A percentile compares a stretch with the other conserved stretches of the same genome.
These are phyloP conservation scores for Vesta saturnalis DNA, from an alignment of 2,888 invertebrate genomes.

Conservation along the genomic window DNA sequence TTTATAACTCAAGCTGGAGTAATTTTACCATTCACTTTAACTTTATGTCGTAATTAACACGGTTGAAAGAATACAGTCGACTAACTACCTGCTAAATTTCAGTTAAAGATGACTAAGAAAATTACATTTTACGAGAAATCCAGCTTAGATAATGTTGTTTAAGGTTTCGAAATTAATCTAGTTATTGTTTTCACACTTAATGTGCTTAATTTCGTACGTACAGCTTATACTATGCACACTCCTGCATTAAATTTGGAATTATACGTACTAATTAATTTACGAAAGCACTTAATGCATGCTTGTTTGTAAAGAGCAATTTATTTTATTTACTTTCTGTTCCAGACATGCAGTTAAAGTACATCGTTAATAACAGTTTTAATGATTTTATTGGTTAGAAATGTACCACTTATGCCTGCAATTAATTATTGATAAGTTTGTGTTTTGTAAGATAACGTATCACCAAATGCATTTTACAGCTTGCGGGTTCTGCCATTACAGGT, in stretches of 20 bases:
- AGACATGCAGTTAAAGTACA: too few relatives aligned
- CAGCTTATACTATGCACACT: not conserved
- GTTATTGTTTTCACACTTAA: not conserved
- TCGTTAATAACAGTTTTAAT: too few relatives aligned
- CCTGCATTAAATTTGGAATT: not conserved
- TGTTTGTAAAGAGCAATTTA: too few relatives aligned
- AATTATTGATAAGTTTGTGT: too few relatives aligned
- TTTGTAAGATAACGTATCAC: too few relatives aligned
- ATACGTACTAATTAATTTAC: too few relatives aligned
- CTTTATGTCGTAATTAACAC: not conserved
- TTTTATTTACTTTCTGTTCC: too few relatives aligned
- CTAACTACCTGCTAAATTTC: not conserved
- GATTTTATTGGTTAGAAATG: too few relatives aligned
- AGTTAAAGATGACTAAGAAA: not conserved
- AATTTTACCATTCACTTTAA: not conserved
- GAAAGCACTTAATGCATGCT: too few relatives aligned
- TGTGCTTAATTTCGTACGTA: not conserved
- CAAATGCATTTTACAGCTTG: too few relatives aligned
- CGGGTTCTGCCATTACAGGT: too few relatives aligned
- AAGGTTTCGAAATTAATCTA: not conserved
- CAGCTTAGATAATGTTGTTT: not conserved
- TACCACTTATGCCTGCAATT: too few relatives aligned
- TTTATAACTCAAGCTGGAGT: not conserved
- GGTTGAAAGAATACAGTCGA: not conserved
- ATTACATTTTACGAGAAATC: conserved; percentile 1